phyloP scores from a whole-genome alignment of 1,140 invertebrate species.

The Formica exsecta region DNA sequence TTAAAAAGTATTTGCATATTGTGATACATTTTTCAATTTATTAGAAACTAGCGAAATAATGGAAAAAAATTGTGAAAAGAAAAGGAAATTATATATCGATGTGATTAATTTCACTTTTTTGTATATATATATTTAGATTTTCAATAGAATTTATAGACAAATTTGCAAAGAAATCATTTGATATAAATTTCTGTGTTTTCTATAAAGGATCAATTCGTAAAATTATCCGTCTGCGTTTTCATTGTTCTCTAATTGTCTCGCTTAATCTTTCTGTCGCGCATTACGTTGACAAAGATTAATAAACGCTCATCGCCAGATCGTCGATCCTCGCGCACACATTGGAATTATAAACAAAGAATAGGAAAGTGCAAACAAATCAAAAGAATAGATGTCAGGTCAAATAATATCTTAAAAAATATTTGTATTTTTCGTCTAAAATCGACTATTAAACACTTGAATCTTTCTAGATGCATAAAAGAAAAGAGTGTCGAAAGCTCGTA shows the following conservation, averaged over 20 bases:
- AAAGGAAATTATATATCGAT: neutral
- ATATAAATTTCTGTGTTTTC: neutral
- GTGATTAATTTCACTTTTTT: neutral
- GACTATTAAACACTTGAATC: slow-evolving; percentile 84
- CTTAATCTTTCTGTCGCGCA: slow-evolving; percentile 60
- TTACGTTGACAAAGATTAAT: slow-evolving; percentile 71
- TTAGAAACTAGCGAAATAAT: neutral
- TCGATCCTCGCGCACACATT: slow-evolving; percentile 56
- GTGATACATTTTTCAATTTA: neutral
- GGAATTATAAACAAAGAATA: slow-evolving; percentile 20
- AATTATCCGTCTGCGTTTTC: neutral
- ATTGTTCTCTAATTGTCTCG: slow-evolving; percentile 44
- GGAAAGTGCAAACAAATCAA: neutral
- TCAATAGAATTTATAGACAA: neutral
- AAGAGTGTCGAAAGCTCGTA: slow-evolving; percentile 29
- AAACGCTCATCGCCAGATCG: slow-evolving; percentile 64
- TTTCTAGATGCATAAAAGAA: slow-evolving; percentile 73
- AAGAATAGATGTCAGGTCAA: slow-evolving; percentile 55
- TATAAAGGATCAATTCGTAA: neutral
- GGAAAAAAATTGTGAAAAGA: neutral
- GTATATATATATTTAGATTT: neutral
- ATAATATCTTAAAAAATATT: slow-evolving; percentile 65
- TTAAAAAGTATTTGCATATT: neutral
- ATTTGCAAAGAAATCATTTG: neutral
- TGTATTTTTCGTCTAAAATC: slow-evolving; percentile 63